Evolutionary conservation across 2,888 invertebrate species (phyloP).

Genomic region (Allophyes oxyacanthae): DNA sequence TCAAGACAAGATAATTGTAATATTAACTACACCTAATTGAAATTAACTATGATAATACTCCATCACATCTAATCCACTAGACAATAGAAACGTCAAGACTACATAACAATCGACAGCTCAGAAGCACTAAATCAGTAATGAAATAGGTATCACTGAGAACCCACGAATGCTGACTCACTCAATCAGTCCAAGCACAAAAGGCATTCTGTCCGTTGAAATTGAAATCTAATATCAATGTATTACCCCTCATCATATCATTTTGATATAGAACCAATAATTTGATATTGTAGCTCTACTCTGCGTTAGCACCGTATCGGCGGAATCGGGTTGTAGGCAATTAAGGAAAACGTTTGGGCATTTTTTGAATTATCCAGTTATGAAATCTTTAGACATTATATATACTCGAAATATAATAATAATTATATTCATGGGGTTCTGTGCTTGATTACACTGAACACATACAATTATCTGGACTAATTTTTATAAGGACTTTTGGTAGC

Average conservation of each 20-base stretch:
- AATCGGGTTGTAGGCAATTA: slow-evolving; percentile 21
- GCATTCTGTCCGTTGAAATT: slow-evolving; percentile 34
- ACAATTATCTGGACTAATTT: too few species aligned
- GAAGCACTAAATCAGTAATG: slow-evolving; percentile 18
- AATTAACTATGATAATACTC: too few species aligned
- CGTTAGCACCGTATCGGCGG: slow-evolving; percentile 44
- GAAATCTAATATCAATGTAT: slow-evolving; percentile 47
- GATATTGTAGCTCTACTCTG: slow-evolving; percentile 59
- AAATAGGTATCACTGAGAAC: slow-evolving; percentile 11
- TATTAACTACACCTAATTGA: too few species aligned
- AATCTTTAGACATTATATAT: not conserved
- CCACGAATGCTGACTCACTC: slow-evolving; percentile 16
- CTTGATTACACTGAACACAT: too few species aligned
- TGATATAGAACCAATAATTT: slow-evolving; percentile 54
- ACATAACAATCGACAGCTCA: not conserved
- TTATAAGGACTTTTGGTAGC: too few species aligned
- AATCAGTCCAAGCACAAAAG: slow-evolving; percentile 39
- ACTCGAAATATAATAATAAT: too few species aligned
- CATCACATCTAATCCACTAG: slow-evolving; percentile 1
- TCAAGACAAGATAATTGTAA: too few species aligned
- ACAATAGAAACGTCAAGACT: not conserved
- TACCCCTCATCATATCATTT: slow-evolving; percentile 45
- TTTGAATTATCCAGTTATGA: slow-evolving; percentile 6
- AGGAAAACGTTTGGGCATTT: not conserved
- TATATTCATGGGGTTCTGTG: too few species aligned